Conservation (phyloP, 2,797 vertebrate species). For the Bufotes viridis region DNA sequence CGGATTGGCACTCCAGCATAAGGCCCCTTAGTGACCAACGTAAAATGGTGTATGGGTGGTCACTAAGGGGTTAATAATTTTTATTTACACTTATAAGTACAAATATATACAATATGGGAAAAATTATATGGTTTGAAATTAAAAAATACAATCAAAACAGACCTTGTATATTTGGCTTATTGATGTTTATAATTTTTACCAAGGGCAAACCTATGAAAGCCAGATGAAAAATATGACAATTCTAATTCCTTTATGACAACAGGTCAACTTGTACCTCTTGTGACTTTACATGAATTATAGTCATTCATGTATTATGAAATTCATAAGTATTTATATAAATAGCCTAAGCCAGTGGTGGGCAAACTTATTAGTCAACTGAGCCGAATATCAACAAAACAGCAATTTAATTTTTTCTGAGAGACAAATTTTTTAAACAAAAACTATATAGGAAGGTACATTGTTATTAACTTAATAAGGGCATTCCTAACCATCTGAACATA, state of each 20-base stretch:
- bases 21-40: too few species aligned
- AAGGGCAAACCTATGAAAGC: constrained; percentile 1
- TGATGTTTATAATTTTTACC: neutral
- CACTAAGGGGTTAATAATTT: too few species aligned
- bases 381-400: too few species aligned
- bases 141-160: neutral
- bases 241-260: neutral
- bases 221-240: neutral
- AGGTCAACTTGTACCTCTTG: neutral
- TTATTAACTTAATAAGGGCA: too few species aligned
- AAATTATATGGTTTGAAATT: neutral
- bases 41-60: too few species aligned
- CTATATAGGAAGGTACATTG: too few species aligned
- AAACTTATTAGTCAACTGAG: too few species aligned
- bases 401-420: too few species aligned
- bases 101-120: neutral
- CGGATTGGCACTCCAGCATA: too few species aligned
- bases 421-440: too few species aligned
- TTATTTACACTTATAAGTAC: neutral
- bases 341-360: too few species aligned
- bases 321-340: neutral
- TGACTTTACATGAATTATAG: neutral
- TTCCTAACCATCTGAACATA: too few species aligned
- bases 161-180: neutral
- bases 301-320: neutral